Evolutionary conservation across 1,140 invertebrate species (phyloP).

Genomic region (Periplaneta americana): DNA sequence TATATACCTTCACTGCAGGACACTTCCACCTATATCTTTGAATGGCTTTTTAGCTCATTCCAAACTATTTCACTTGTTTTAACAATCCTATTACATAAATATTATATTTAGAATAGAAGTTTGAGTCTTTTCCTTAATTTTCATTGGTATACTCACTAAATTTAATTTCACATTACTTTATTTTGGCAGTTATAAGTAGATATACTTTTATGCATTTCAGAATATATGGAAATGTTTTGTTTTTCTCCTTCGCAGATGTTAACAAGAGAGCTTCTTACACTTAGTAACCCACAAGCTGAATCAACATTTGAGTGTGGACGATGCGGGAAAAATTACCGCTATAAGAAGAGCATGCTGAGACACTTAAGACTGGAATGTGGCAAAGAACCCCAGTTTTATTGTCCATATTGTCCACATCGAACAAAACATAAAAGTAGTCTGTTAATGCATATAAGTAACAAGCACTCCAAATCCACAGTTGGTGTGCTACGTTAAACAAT

Average conservation of each 20-base stretch:
- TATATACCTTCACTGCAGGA: too few relatives aligned
- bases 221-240: not conserved
- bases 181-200: too few relatives aligned
- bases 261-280: not conserved
- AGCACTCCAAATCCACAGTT: not conserved
- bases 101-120: too few relatives aligned
- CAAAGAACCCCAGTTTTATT: slow-evolving; percentile 29
- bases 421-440: slow-evolving; percentile 24
- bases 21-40: too few relatives aligned
- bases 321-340: slow-evolving; percentile 33
- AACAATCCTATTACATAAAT: too few relatives aligned
- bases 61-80: too few relatives aligned
- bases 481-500: too few relatives aligned
- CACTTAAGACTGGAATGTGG: slow-evolving; percentile 27
- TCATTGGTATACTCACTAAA: too few relatives aligned
- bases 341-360: slow-evolving; percentile 11
- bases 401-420: slow-evolving; percentile 29
- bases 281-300: not conserved
- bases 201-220: too few relatives aligned
- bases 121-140: too few relatives aligned
- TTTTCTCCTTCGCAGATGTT: not conserved
- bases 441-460: not conserved
- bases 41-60: too few relatives aligned
- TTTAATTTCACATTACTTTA: too few relatives aligned
- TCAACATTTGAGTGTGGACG: slow-evolving; percentile 25